Evolutionary conservation across 2,888 invertebrate genomes (phyloP), one percentile per base, ranked within the genome.

Genomic region (Epirrita christyi): DNA sequence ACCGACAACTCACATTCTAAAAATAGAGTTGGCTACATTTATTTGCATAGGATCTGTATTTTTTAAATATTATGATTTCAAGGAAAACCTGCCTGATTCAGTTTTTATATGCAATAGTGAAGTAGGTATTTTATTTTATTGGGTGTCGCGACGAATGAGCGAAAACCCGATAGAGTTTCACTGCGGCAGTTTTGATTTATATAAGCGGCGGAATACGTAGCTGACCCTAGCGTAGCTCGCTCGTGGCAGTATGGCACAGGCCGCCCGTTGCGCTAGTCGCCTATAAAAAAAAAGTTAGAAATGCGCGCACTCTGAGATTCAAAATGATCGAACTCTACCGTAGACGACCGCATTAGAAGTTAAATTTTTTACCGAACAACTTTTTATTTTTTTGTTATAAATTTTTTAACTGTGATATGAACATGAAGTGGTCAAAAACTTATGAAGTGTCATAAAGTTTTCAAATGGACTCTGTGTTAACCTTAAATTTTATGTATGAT

Each of bases 401-500:
- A 58, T 45, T 38, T 58, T 57, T 53, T 43, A 27, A 27, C 8
- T 14, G 34, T 38, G 5, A 47, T 14, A 42, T 38, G n/a, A 45
- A 38, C 29, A 64, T 62, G 59, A 52, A 46, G 61, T 64, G 62
- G 55, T 52, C 62, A 65, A 71, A 72, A 76, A 80, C 62, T 71
- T 70, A 67, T 67, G 73, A 76, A 79, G 78, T 83, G 82, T 69
- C 70, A 68, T 79, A 77, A 71, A 55, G 64, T 78, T 82, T 80
- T 86, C 85, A 83, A 87, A 88, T 82, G 88, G 84, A 85, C 85
- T 82, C 72, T 81, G 88, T 83, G 86, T 70, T 80, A 78, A 80
- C 76, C 81, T 83, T 76, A 86, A 85, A 75, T 85, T 92, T 85
- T 88, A 92, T 92, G 91, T 90, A 92, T 92, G 91, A 91, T 90